These are phyloP conservation scores for Toxotes chatareus DNA, from an alignment of 2,113 vertebrate species.

Conservation along the genomic window DNA sequence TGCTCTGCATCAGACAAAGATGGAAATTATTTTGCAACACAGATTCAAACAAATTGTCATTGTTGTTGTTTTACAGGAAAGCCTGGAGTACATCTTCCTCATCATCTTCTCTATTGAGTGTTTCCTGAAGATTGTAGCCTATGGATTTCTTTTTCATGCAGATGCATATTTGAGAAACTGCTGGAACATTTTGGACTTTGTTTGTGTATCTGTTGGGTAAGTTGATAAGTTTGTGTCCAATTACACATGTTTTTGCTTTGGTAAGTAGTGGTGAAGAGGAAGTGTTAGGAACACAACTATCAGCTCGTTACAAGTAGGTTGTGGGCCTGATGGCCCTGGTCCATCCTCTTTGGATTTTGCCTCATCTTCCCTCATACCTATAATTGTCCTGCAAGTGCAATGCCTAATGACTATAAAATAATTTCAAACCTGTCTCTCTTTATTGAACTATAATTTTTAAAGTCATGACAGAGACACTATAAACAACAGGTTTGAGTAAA, in stretches of 20 bases:
- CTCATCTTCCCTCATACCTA: no score
- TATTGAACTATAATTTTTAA: no score
- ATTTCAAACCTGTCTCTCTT: no score
- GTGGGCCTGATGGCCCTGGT: background rate
- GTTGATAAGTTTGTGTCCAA: background rate
- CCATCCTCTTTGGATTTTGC: no score
- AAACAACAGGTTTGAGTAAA: no score
- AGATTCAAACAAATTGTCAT: background rate
- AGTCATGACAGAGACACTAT: no score
- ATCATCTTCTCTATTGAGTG: constrained; percentile 93
- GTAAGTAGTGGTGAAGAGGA: background rate
- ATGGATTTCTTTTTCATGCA: constrained; percentile 92
- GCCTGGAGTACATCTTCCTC: constrained; percentile 94
- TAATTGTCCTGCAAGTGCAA: no score
- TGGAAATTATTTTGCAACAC: background rate
- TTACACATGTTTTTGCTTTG: background rate
- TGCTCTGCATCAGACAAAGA: background rate
- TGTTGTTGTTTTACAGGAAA: constrained; percentile 85
- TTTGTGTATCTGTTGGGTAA: constrained; percentile 93
- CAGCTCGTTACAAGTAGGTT: no score
- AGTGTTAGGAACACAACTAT: no score
- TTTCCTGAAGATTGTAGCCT: constrained; percentile 93
- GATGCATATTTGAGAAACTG: constrained; percentile 92
- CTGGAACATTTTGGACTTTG: constrained; percentile 95
- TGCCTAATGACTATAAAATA: no score